A percentile compares a stretch with the other conserved stretches of the same genome.
Conservation (phyloP, 2,113 vertebrate species). For the Sorex araneus region DNA sequence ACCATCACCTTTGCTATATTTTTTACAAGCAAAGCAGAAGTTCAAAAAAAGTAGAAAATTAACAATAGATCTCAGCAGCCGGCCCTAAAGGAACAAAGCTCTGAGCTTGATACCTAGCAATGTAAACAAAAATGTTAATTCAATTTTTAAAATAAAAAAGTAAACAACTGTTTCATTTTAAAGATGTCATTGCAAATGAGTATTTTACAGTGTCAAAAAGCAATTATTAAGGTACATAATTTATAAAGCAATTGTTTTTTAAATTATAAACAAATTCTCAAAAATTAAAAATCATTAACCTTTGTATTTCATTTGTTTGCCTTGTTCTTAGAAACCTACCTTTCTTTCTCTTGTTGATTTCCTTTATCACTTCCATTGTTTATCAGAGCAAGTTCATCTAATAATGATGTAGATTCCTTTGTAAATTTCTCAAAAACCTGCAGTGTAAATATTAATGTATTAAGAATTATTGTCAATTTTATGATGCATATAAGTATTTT, state of each 20-base stretch:
- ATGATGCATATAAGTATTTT: neutral
- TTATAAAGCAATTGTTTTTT: conserved; percentile 13
- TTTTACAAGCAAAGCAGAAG: conserved; percentile 59
- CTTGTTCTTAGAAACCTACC: conserved; percentile 86
- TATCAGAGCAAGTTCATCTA: conserved; percentile 97
- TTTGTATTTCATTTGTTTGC: neutral
- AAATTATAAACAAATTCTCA: conserved; percentile 51
- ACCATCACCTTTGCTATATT: neutral
- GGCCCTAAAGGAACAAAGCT: too few relatives aligned
- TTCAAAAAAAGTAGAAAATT: conserved; percentile 43
- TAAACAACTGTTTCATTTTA: conserved; percentile 40
- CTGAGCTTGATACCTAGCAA: too few relatives aligned
- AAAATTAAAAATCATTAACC: conserved; percentile 29
- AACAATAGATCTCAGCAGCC: too few relatives aligned
- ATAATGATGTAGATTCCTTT: conserved; percentile 96
- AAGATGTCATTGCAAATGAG: conserved; percentile 43
- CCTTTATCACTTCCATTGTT: conserved; percentile 96
- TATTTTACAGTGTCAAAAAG: conserved; percentile 32
- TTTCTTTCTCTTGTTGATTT: conserved; percentile 94
- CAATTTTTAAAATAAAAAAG: neutral
- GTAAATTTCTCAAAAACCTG: conserved; percentile 99
- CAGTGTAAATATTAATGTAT: conserved; percentile 60
- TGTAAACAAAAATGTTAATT: too few relatives aligned
- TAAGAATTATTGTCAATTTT: conserved; percentile 38
- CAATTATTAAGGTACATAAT: neutral